Base-by-base conservation (phyloP, 1,140 invertebrate genomes). In the Argopecten irradians region DNA sequence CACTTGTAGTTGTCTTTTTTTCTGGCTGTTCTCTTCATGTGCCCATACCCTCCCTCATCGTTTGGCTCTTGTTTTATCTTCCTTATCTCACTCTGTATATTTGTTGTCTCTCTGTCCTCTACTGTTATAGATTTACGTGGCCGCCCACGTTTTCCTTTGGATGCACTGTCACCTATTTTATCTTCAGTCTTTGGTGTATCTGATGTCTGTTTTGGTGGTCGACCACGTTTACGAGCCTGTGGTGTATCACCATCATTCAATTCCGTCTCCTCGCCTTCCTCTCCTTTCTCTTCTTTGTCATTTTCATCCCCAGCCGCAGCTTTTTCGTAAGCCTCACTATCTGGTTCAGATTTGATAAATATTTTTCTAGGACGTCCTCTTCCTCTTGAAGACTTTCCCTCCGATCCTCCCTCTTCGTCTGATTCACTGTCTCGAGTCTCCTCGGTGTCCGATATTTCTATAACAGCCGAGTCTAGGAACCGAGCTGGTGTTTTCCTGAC, bases 311-410 rank as follows among this genome's bases (percentile, higher is more conserved):
- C 28, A 3, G 28, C 33, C 41, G 16, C 84, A 32, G 36, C 28
- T 33, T 43, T 41, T 34, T 43, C 36, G 14, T 43, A 43, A 32
- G 0, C 46, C 14, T 46, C 83, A 85, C 41, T 71, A 36, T 41
- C 28, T 16, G n/a, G 84, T 32, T 43, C 36, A 39, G 1, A 28
- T 82, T 41, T 84, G 22, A 82, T 46, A 13, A 41, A 85, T 39
- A 55, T 89, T 85, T 83, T 82, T 85, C 35, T 82, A 32, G 39
- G 84, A 89, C 33, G 41, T 86, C 35, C 83, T 41, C 35, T 90
- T 85, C 87, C 41, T 86, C 82, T 34, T 88, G 33, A 0, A 90
- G 55, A 34, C 87, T 88, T 32, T 90, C 84, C 34, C 86, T 41
- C 13, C 34, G 84, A 39, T 86, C 86, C 16, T 46, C 46, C 55